Evolutionary conservation across 2,113 vertebrate genomes (phyloP), one percentile per base, ranked within the genome.

Genomic region (Vireo altiloquus): DNA sequence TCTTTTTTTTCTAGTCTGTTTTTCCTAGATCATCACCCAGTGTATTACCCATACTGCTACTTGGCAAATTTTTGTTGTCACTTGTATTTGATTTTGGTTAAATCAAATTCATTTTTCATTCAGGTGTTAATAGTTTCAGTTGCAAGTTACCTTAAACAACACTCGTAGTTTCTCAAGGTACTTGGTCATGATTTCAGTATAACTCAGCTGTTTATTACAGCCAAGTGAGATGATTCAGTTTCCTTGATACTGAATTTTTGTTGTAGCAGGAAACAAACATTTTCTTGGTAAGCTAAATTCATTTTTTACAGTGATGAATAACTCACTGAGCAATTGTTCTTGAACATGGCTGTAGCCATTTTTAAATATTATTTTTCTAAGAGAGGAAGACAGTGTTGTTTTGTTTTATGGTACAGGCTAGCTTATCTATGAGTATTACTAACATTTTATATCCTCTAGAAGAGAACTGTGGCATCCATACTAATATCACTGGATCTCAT

Each of bases 321-420:
- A 97, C 75, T 97, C 96, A 96, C 56, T 95, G 93, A 94, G 84
- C 95, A 98, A 96, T 95, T 47, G 42, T 92, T 97, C 96, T 87
- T 95, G 88, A 97, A 86, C 87, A 46, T 72, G 80, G 57, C n/a
- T 78, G 68, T 31, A 94, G 89, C 54, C 88, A 94, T 82, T 89
- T 92, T 94, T 90, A 69, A 94, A 50, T 12, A 61, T 7, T 82
- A 13, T 84, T 94, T 95, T 95, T 92, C 77, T 82, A 79, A 54
- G 33, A 47, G 27, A 89, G 35, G 71, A 85, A 88, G 47, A 59
- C 59, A 47, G 14, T 75, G 33, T 75, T 87, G 37, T 40, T 90
- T 80, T 68, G 65, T 66, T 82, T 93, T 70, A 74, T 37, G 52
- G 52, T 44, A 42, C n/a, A 77, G 31, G 9, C 46, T 89, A 79